phyloP scores from a whole-genome alignment of 2,113 vertebrate species.

The Pseudopipra pipra region DNA sequence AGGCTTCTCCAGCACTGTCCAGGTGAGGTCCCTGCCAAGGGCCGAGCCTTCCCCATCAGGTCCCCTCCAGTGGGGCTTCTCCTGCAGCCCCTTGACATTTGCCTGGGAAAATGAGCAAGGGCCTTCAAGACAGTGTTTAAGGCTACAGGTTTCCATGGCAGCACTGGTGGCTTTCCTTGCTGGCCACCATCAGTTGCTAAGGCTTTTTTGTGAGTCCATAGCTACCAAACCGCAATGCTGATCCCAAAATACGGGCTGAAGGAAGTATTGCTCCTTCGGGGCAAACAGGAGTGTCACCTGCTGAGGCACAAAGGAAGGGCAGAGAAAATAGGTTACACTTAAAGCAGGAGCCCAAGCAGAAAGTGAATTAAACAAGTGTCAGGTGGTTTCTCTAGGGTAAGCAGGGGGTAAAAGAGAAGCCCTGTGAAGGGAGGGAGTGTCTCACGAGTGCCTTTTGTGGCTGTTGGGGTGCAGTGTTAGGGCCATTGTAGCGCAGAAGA shows the following conservation, averaged over 20 bases:
- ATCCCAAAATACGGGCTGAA: neutral
- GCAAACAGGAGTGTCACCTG: neutral
- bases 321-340: neutral
- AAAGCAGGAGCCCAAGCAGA: neutral
- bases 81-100: neutral
- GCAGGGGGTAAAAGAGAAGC: neutral
- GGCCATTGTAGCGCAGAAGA: neutral
- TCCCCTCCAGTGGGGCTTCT: neutral
- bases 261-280: neutral
- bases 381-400: neutral
- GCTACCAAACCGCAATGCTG: neutral
- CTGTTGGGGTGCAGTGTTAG: neutral
- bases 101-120: neutral
- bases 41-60: neutral
- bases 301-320: neutral
- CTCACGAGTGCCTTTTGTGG: neutral
- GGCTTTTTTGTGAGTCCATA: slow-evolving; percentile 32
- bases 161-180: neutral
- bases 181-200: neutral
- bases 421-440: neutral
- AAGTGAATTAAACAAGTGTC: neutral
- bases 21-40: slow-evolving; percentile 65
- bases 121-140: neutral
- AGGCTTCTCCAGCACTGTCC: slow-evolving; percentile 73
- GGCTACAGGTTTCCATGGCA: slow-evolving; percentile 33